phyloP scores from a whole-genome alignment of 2,113 vertebrate genomes.

The Hyla sarda region DNA sequence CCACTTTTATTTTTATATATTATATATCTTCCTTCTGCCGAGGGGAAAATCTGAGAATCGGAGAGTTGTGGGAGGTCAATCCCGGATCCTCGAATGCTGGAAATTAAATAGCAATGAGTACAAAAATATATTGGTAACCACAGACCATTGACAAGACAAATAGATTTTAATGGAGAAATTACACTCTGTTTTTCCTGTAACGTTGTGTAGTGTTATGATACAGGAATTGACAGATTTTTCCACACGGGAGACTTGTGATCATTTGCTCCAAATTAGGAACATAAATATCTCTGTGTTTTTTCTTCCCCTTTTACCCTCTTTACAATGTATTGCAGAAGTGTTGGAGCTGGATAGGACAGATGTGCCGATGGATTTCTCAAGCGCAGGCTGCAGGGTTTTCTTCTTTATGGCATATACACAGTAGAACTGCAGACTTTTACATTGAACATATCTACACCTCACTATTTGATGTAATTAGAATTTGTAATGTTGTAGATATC shows the following conservation, averaged over 20 bases:
- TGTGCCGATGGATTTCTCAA: not conserved
- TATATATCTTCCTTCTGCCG: not conserved
- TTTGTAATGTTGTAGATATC: no score
- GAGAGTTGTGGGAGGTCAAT: conserved; percentile 50
- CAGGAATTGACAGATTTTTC: conserved; percentile 43
- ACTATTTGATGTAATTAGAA: no score
- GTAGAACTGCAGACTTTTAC: not conserved
- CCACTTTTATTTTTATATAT: conserved; percentile 2
- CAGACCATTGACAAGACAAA: conserved; percentile 50
- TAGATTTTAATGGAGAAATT: conserved; percentile 18
- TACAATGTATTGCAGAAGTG: conserved; percentile 42
- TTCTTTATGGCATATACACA: not conserved
- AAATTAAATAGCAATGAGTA: conserved; percentile 46
- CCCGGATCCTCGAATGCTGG: conserved; percentile 38
- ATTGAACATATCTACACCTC: no score
- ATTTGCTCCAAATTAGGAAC: conserved; percentile 50
- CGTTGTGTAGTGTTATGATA: conserved; percentile 45
- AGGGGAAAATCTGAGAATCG: conserved; percentile 46
- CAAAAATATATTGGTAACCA: conserved; percentile 52
- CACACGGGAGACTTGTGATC: conserved; percentile 26
- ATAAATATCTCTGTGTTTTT: conserved; percentile 38
- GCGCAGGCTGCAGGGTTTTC: not conserved
- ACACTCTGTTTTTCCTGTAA: conserved; percentile 36
- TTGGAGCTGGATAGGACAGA: not conserved
- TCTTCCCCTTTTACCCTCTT: not conserved